Base-by-base conservation (phyloP, 2,888 invertebrate genomes). In the Leucania comma region DNA sequence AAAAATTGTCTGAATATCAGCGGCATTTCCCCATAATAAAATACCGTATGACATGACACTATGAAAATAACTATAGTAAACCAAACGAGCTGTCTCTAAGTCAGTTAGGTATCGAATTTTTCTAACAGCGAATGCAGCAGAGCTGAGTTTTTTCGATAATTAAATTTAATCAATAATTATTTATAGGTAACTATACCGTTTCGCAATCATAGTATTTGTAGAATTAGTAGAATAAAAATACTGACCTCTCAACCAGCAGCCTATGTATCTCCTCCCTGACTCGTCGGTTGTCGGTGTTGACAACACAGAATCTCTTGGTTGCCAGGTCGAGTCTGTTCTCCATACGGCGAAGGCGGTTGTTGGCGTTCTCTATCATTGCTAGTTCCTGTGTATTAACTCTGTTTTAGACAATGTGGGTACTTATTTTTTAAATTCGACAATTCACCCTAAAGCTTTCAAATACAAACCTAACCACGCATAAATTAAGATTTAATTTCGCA, bases 241-340 rank as follows among this genome's bases (percentile, higher is more conserved):
- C 35, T n/a, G 62, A 97, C 97, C 97, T 97, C 92, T 98, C 98
- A 75, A 97, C 98, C 0, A 99, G 94, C 82, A 98, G 96, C 81
- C 98, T 97, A 87, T 98, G 97, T 72, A 99, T 98, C 87, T 98
- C 97, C 67, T 97, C 97, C 20, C 99, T 95, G 32, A 98, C 95
- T 61, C 93, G 94, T 64, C 96, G 95, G 90, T 98, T 98, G 82
- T 97, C 97, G 0, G 97, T 94, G 58, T 98, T 96, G 22, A 98
- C 97, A 58, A 96, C 93, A 87, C 98, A 98, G 89, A 98, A 98
- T 74, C 97, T 96, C 86, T 97, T 98, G 24, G 97, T 97, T 14
- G 97, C 97, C 68, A 98, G 97, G 84, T 98, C 98, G 3, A 98
- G 93, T 6, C 98, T 96, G 90, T 98, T 98, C 90, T 98, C 98